A percentile compares a stretch with the other conserved stretches of the same genome.
Evolutionary conservation across 1,140 invertebrate genomes (phyloP).

Genomic region (Goniozus legneri): DNA sequence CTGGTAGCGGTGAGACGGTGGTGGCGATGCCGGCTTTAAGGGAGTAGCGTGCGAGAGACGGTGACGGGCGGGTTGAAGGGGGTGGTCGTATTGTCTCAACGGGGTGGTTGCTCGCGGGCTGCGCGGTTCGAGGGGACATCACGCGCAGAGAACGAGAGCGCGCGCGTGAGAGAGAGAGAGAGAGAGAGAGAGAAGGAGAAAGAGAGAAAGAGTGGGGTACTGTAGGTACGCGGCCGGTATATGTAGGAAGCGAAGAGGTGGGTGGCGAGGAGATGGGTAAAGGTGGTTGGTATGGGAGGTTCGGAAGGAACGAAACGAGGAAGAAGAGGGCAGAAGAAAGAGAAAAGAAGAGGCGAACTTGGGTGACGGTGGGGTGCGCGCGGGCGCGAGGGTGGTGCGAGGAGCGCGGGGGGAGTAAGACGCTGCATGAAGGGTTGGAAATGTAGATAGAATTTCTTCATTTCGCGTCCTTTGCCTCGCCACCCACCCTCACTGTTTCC

Average conservation of each 20-base stretch:
- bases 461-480: slow-evolving; percentile 47
- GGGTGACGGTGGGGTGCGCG: slow-evolving; percentile 10
- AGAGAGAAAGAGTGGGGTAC: slow-evolving; percentile 7
- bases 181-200: slow-evolving; percentile 20
- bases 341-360: slow-evolving; percentile 22
- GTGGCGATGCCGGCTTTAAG: slow-evolving; percentile 29
- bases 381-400: slow-evolving; percentile 10
- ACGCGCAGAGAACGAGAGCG: slow-evolving; percentile 14
- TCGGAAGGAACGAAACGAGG: slow-evolving; percentile 27
- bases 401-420: slow-evolving; percentile 42
- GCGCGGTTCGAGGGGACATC: slow-evolving; percentile 30
- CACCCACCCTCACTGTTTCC: slow-evolving; percentile 22
- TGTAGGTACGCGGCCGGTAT: slow-evolving; percentile 8
- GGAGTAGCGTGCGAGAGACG: slow-evolving; percentile 17
- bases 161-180: slow-evolving; percentile 13
- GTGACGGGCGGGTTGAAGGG: slow-evolving; percentile 5
- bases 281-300: slow-evolving; percentile 17
- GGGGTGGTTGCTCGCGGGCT: slow-evolving; percentile 40
- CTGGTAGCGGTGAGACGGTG: slow-evolving; percentile 18
- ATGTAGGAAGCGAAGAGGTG: slow-evolving; percentile 8
- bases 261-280: slow-evolving; percentile 12
- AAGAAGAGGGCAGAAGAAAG: slow-evolving; percentile 18
- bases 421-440: slow-evolving; percentile 55
- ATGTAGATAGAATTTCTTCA: slow-evolving; percentile 58
- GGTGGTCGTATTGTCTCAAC: slow-evolving; percentile 48